Conservation (phyloP, 2,113 vertebrate genomes). For the Oncorhynchus keta region DNA sequence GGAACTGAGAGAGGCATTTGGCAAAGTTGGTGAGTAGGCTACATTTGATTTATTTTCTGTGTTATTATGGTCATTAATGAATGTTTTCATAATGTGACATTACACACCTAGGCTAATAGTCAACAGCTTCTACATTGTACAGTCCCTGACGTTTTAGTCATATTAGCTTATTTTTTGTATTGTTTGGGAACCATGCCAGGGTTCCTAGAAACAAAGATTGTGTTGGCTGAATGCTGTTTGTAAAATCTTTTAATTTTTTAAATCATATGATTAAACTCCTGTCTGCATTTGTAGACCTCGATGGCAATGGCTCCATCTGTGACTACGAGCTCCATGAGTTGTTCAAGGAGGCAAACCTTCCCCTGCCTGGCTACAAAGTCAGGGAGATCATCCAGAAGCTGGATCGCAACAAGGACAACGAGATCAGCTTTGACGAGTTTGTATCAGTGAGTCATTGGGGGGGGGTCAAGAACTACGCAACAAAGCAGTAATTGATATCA, state of each 20-base stretch:
- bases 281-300: conserved; percentile 71
- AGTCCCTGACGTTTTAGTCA: not conserved
- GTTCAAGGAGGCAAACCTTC: conserved; percentile 83
- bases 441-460: conserved; percentile 80
- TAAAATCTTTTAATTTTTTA: no score
- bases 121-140: not conserved
- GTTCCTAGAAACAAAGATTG: no score
- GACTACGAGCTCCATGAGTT: conserved; percentile 80
- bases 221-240: no score
- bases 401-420: conserved; percentile 86
- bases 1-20: conserved; percentile 85
- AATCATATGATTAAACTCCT: not conserved
- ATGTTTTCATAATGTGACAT: not conserved
- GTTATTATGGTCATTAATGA: no score
- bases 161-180: not conserved
- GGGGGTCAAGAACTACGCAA: not conserved
- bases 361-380: conserved; percentile 86
- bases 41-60: not conserved
- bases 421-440: conserved; percentile 87
- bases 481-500: no score
- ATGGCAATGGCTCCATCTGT: conserved; percentile 83
- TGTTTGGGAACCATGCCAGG: not conserved
- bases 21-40: conserved; percentile 83
- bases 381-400: conserved; percentile 87
- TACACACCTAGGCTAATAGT: not conserved